Conservation (phyloP, 2,888 invertebrate genomes). For the Falcaria lacertinaria region DNA sequence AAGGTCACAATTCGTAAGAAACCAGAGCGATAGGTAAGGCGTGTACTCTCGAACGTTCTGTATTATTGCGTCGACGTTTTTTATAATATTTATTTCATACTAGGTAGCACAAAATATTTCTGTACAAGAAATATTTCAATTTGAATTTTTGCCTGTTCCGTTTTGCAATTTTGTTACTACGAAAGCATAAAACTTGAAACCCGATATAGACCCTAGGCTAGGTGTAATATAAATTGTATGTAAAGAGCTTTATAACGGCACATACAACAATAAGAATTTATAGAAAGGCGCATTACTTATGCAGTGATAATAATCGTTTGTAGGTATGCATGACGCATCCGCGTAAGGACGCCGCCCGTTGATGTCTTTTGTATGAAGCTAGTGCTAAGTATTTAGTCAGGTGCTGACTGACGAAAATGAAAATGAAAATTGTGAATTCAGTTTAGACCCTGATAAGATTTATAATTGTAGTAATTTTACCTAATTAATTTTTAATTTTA, state of each 20-base stretch:
- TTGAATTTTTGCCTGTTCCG: background rate
- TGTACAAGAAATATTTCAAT: background rate
- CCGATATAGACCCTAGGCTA: too few species aligned
- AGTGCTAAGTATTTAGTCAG: too few species aligned
- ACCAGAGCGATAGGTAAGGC: background rate
- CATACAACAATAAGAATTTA: background rate
- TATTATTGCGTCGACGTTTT: background rate
- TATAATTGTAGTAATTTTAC: too few species aligned
- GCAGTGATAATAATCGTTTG: background rate
- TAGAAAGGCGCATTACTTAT: background rate
- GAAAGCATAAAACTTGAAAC: too few species aligned
- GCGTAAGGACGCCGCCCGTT: constrained; percentile 25
- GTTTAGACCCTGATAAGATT: too few species aligned
- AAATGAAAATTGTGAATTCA: too few species aligned
- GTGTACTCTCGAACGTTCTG: background rate
- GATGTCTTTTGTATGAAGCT: constrained; percentile 33
- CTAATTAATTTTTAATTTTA: too few species aligned
- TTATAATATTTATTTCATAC: background rate
- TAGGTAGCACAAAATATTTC: background rate
- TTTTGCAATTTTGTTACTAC: too few species aligned
- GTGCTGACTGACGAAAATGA: too few species aligned
- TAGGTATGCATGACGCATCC: background rate
- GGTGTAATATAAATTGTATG: too few species aligned
- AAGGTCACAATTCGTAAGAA: background rate
- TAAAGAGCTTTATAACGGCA: too few species aligned